phyloP scores from a whole-genome alignment of 2,888 invertebrate genomes.

The Microdon myrmicae region DNA sequence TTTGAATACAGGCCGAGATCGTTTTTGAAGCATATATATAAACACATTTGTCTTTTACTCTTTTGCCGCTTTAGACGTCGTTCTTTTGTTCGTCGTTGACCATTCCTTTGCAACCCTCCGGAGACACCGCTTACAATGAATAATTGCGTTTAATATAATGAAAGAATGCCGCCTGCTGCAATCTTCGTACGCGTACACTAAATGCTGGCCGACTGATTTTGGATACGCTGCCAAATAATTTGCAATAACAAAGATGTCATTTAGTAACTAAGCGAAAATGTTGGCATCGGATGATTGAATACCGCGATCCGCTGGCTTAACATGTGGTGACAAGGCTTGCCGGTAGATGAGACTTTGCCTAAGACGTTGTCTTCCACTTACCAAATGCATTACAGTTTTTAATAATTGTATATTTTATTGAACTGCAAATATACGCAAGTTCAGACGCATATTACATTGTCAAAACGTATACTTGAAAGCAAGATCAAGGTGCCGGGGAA shows the following conservation, averaged over 20 bases:
- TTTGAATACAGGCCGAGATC: conserved; percentile 32
- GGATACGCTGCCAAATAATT: conserved; percentile 34
- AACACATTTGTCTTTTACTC: conserved; percentile 1
- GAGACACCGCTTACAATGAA: conserved; percentile 14
- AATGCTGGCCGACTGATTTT: conserved; percentile 34
- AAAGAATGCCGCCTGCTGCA: conserved; percentile 23
- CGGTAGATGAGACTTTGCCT: too few relatives aligned
- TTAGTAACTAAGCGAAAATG: conserved; percentile 21
- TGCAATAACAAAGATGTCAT: conserved; percentile 20
- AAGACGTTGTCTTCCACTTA: too few relatives aligned
- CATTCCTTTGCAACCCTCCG: conserved; percentile 9
- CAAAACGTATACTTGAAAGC: too few relatives aligned
- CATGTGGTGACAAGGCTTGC: too few relatives aligned
- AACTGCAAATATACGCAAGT: too few relatives aligned
- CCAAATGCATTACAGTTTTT: too few relatives aligned
- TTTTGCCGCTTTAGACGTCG: too few relatives aligned
- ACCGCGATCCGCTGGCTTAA: too few relatives aligned
- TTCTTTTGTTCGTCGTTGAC: conserved; percentile 18
- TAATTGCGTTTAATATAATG: conserved; percentile 31
- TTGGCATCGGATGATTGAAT: conserved; percentile 28
- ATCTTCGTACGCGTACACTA: conserved; percentile 11
- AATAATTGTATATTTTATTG: too few relatives aligned
- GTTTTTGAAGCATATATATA: too few relatives aligned
- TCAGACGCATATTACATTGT: too few relatives aligned
- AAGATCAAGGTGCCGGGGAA: too few relatives aligned